Conservation (phyloP, 1,140 invertebrate genomes). For the Drosophila pandora region DNA sequence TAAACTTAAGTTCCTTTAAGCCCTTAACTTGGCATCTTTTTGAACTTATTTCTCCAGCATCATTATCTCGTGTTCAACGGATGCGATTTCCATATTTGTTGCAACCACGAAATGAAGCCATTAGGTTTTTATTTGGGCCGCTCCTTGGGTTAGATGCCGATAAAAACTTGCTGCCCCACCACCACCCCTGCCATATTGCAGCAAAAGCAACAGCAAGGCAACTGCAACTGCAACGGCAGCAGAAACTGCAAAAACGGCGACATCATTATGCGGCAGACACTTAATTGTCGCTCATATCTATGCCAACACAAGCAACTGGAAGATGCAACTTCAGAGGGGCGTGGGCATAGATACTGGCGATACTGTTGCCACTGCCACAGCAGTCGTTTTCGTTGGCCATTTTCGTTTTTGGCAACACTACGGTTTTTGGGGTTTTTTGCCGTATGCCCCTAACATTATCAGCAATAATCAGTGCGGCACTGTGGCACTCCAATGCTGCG, state of each 20-base stretch:
- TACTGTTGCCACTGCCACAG: conserved; percentile 26
- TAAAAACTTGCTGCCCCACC: conserved; percentile 49
- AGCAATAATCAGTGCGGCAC: conserved; percentile 65
- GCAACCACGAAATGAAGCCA: conserved; percentile 45
- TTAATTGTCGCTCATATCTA: conserved; percentile 80
- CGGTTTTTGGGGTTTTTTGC: conserved; percentile 45
- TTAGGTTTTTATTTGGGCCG: conserved; percentile 54
- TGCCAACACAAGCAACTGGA: conserved; percentile 28
- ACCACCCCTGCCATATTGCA: conserved; percentile 22
- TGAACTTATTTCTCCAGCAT: not conserved
- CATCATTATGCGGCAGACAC: conserved; percentile 81
- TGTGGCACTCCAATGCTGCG: conserved; percentile 68
- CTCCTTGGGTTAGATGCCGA: conserved; percentile 61
- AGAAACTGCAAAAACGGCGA: conserved; percentile 61
- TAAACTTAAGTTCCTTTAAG: not conserved
- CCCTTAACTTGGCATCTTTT: not conserved
- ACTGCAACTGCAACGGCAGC: conserved; percentile 22
- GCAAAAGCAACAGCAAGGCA: conserved; percentile 36
- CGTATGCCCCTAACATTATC: conserved; percentile 63
- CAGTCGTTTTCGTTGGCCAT: conserved; percentile 45
- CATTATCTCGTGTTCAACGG: conserved; percentile 1
- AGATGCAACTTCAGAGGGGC: conserved; percentile 29
- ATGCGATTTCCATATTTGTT: conserved; percentile 28
- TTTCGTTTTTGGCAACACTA: conserved; percentile 63
- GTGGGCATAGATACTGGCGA: conserved; percentile 3